A percentile compares a stretch with the other conserved stretches of the same genome.
phyloP scores from a whole-genome alignment of 2,113 vertebrate species.

The Isichthys henryi region DNA sequence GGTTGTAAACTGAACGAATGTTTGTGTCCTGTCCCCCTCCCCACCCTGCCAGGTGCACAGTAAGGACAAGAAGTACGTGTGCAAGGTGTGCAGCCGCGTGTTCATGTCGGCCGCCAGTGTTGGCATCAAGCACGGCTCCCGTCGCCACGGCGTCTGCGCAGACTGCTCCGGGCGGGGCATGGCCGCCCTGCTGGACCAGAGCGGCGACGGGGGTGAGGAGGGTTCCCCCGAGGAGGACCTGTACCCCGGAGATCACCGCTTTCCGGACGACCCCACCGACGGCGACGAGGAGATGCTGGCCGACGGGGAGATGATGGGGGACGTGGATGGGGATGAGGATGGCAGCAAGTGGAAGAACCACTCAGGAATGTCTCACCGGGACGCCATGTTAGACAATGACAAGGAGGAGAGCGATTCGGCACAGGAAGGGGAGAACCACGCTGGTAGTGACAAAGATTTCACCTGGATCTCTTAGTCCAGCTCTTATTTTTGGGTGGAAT shows the following conservation, averaged over 20 bases:
- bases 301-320: conserved; percentile 70
- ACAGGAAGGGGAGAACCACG: conserved; percentile 69
- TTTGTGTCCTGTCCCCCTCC: background rate
- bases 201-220: conserved; percentile 65
- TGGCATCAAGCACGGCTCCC: conserved; percentile 92
- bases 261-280: conserved; percentile 72
- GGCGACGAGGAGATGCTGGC: conserved; percentile 71
- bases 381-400: conserved; percentile 66
- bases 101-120: conserved; percentile 97
- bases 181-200: conserved; percentile 67
- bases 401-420: conserved; percentile 80
- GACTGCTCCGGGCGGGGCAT: conserved; percentile 82
- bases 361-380: conserved; percentile 70
- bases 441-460: conserved; percentile 83
- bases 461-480: conserved; percentile 83
- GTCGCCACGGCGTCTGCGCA: conserved; percentile 84
- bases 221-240: conserved; percentile 79
- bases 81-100: conserved; percentile 92
- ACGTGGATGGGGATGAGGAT: conserved; percentile 73
- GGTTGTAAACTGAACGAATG: background rate
- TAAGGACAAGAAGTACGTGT: conserved; percentile 97
- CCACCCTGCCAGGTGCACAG: conserved; percentile 78
- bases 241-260: conserved; percentile 73
- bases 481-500: conserved; percentile 17
- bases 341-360: conserved; percentile 69